Percentiles rank a stretch among this genome's conserved stretches.
phyloP scores from a whole-genome alignment of 2,888 invertebrate species.

The Sarcophaga subvicina region DNA sequence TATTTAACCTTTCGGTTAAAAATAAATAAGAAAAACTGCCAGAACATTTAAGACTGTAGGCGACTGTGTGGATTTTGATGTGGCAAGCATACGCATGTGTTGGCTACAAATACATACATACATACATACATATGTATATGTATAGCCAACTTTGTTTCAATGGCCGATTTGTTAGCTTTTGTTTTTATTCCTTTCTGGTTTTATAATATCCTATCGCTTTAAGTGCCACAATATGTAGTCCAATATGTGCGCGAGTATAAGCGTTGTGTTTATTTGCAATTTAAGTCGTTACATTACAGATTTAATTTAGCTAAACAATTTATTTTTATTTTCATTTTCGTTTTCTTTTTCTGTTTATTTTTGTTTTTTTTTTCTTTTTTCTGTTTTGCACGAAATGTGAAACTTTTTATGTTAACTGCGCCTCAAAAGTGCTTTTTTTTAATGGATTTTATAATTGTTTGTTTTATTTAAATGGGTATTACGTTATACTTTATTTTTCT shows the following conservation, averaged over 20 bases:
- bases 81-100: too few species aligned
- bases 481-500: not conserved
- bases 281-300: conserved; percentile 30
- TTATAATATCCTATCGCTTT: conserved; percentile 27
- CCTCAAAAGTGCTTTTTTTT: conserved; percentile 53
- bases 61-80: too few species aligned
- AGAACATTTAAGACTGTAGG: too few species aligned
- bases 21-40: not conserved
- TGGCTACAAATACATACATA: too few species aligned
- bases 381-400: conserved; percentile 7
- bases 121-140: not conserved
- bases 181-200: conserved; percentile 37
- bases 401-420: conserved; percentile 60
- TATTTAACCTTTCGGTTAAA: conserved; percentile 45
- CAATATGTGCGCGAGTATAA: not conserved
- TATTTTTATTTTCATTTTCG: not conserved
- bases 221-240: conserved; percentile 7
- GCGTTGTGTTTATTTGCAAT: conserved; percentile 37
- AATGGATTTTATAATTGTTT: conserved; percentile 65
- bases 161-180: conserved; percentile 33
- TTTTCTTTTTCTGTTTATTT: not conserved
- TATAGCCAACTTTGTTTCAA: conserved; percentile 26
- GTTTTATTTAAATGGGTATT: conserved; percentile 52
- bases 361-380: not conserved
- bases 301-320: conserved; percentile 50